phyloP scores from a whole-genome alignment of 2,797 vertebrate genomes.

The Hemitrygon akajei region DNA sequence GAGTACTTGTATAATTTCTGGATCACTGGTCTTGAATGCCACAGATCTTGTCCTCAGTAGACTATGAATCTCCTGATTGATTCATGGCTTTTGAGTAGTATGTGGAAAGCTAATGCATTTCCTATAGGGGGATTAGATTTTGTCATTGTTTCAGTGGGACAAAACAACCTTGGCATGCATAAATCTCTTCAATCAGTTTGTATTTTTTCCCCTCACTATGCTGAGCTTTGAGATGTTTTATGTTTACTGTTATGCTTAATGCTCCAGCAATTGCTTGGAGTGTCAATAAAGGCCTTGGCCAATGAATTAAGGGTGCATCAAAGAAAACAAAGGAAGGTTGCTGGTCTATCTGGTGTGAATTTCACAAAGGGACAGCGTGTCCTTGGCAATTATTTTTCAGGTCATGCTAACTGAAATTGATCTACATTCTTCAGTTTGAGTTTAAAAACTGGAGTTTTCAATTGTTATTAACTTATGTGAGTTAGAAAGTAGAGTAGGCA shows the following conservation, averaged over 20 bases:
- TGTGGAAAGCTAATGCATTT: background rate
- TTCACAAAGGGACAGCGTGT: background rate
- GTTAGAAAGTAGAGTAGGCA: too few relatives aligned
- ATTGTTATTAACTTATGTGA: background rate
- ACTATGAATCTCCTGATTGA: too few relatives aligned
- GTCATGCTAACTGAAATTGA: background rate
- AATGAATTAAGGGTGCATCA: slow-evolving; percentile 10
- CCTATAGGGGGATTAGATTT: background rate
- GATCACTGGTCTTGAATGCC: too few relatives aligned
- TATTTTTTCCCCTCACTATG: background rate
- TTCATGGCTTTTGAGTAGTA: too few relatives aligned
- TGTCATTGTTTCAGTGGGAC: background rate
- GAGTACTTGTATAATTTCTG: too few relatives aligned
- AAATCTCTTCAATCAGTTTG: background rate
- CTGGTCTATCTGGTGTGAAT: background rate
- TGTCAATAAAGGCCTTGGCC: slow-evolving; percentile 26
- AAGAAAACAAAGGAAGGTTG: slow-evolving; percentile 12
- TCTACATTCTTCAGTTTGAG: background rate
- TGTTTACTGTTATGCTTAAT: slow-evolving; percentile 30
- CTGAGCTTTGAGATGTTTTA: slow-evolving; percentile 9
- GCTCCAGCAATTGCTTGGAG: slow-evolving; percentile 15
- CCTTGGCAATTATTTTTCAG: background rate
- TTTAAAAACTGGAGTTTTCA: background rate
- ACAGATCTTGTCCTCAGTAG: too few relatives aligned
- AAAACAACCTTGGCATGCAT: background rate